Conservation (phyloP, 2,113 vertebrate species). For the Gnathochromis pfefferi region DNA sequence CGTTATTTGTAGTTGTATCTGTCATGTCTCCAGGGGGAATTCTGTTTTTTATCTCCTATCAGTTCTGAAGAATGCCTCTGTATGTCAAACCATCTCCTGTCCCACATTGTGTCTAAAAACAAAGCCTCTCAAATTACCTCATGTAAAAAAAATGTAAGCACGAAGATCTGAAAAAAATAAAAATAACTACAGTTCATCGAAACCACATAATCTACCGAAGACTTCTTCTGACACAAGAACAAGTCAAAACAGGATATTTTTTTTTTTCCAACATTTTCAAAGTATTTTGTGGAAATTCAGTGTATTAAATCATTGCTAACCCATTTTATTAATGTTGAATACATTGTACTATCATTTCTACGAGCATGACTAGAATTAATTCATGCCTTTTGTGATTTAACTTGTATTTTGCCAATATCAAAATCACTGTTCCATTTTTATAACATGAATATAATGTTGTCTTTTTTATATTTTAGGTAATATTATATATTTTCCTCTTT, state of each 20-base stretch:
- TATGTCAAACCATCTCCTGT: slow-evolving; percentile 37
- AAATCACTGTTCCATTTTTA: neutral
- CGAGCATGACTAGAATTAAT: neutral
- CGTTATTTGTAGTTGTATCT: slow-evolving; percentile 13
- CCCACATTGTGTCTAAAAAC: neutral
- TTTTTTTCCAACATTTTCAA: neutral
- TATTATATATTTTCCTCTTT: neutral
- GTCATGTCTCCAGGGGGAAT: slow-evolving; percentile 51
- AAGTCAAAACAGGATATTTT: neutral
- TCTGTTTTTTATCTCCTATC: slow-evolving; percentile 15
- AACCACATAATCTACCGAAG: neutral
- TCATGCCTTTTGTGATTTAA: neutral
- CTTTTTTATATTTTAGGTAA: neutral
- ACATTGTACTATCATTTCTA: neutral
- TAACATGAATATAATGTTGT: neutral
- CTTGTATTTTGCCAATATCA: neutral
- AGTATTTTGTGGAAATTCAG: neutral
- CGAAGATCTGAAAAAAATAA: neutral
- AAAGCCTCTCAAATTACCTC: neutral
- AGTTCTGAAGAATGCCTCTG: slow-evolving; percentile 20
- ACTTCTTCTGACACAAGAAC: neutral
- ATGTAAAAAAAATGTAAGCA: neutral
- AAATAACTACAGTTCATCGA: neutral
- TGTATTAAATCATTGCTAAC: neutral
- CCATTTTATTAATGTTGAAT: neutral